A percentile compares a stretch with the other conserved stretches of the same genome.
phyloP scores from a whole-genome alignment of 2,888 invertebrate genomes.

The Chloromyia formosa region DNA sequence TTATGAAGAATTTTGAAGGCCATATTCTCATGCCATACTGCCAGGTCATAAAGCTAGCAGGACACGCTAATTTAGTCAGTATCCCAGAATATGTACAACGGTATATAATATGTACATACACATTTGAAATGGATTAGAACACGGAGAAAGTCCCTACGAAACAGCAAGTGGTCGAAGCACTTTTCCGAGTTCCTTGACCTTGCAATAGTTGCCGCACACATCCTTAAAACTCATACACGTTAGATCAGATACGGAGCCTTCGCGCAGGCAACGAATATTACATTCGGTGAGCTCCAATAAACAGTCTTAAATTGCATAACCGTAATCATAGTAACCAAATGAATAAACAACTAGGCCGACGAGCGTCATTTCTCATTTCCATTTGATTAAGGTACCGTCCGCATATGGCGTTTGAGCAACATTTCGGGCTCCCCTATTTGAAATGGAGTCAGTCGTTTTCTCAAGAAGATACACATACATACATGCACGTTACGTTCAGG shows the following conservation, averaged over 20 bases:
- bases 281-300: constrained; percentile 11
- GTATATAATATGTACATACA: neutral
- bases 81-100: neutral
- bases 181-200: constrained; percentile 36
- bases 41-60: no score
- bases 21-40: no score
- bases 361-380: constrained; percentile 21
- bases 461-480: no score
- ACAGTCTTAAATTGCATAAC: constrained; percentile 34
- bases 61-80: neutral
- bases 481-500: no score
- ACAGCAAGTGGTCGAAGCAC: constrained; percentile 12
- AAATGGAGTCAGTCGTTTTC: neutral
- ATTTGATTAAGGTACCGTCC: neutral
- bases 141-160: constrained; percentile 7
- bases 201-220: constrained; percentile 21
- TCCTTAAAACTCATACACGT: neutral
- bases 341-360: constrained; percentile 35
- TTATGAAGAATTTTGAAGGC: no score
- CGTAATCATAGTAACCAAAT: constrained; percentile 36
- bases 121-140: neutral
- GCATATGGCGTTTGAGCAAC: neutral
- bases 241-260: neutral
- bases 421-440: neutral
- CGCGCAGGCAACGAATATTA: neutral